Evolutionary conservation across 2,113 vertebrate species (phyloP).

Genomic region (Colius striatus): DNA sequence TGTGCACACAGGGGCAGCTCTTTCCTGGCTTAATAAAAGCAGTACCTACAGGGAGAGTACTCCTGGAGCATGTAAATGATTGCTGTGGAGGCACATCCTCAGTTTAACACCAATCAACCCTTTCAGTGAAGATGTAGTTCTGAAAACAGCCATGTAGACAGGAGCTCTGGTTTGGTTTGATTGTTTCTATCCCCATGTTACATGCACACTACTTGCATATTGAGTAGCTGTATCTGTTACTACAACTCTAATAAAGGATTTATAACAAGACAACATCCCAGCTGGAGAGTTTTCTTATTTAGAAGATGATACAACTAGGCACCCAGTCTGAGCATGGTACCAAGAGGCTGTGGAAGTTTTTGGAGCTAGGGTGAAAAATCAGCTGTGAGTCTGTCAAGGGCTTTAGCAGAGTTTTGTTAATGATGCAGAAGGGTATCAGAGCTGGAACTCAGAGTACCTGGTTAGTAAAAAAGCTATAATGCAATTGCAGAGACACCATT

Average conservation of each 20-base stretch:
- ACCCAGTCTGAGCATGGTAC: not conserved
- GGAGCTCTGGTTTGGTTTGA: not conserved
- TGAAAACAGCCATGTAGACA: not conserved
- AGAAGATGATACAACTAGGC: not conserved
- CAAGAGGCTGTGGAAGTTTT: not conserved
- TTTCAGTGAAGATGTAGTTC: not conserved
- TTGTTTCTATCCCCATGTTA: not conserved
- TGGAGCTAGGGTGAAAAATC: not conserved
- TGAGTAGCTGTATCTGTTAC: not conserved
- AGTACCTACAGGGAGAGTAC: rapidly evolving
- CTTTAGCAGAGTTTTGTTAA: not conserved
- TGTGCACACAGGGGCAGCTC: not conserved
- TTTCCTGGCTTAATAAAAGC: not conserved
- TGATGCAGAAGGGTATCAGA: not conserved
- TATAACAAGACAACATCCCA: not conserved
- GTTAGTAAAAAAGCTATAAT: not conserved
- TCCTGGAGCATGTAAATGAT: not conserved
- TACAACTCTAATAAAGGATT: not conserved
- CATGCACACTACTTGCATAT: not conserved
- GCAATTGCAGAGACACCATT: not conserved
- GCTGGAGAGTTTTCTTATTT: not conserved
- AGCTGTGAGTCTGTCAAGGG: not conserved
- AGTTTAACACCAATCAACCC: not conserved
- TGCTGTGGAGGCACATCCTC: not conserved
- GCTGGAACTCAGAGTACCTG: not conserved